A percentile compares a stretch with the other conserved stretches of the same genome.
Conservation (phyloP, 1,140 invertebrate genomes). For the Zaprionus capensis region DNA sequence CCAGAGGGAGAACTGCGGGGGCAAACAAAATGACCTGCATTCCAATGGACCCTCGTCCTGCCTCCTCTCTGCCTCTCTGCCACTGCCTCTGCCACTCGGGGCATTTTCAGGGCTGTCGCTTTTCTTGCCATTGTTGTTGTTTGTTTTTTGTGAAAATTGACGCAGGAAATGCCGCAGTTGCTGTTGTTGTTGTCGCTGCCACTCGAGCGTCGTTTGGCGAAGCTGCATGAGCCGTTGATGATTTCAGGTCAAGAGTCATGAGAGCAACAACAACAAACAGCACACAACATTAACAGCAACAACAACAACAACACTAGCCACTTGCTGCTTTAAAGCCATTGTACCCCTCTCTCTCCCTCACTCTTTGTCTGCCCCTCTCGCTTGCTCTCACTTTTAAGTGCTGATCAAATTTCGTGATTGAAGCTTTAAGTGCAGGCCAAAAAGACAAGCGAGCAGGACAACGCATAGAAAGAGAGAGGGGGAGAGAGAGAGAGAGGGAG, state of each 20-base stretch:
- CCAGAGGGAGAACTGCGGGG: not conserved
- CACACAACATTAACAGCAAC: constrained; percentile 21
- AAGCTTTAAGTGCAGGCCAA: constrained; percentile 65
- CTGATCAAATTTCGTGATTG: constrained; percentile 77
- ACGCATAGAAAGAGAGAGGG: constrained; percentile 54
- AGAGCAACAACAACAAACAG: constrained; percentile 32
- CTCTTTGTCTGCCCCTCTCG: constrained; percentile 7
- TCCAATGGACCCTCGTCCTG: constrained; percentile 23
- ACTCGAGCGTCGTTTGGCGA: not conserved
- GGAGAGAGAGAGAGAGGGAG: constrained; percentile 17
- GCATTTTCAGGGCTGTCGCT: constrained; percentile 13
- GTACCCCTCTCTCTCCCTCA: constrained; percentile 3
- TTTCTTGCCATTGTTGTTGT: constrained; percentile 13
- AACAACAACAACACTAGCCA: constrained; percentile 30
- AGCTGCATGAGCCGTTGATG: constrained; percentile 60
- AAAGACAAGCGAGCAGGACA: constrained; percentile 28
- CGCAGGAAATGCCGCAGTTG: constrained; percentile 73
- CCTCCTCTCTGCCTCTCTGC: not conserved
- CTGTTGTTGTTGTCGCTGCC: not conserved
- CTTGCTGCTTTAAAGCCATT: constrained; percentile 58
- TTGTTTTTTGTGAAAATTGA: constrained; percentile 68
- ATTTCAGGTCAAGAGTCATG: constrained; percentile 70
- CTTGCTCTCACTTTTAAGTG: constrained; percentile 61
- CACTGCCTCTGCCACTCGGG: not conserved
- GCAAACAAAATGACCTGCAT: constrained; percentile 54